These are phyloP conservation scores for Betta splendens DNA, from an alignment of 2,797 vertebrate species.

Conservation along the genomic window DNA sequence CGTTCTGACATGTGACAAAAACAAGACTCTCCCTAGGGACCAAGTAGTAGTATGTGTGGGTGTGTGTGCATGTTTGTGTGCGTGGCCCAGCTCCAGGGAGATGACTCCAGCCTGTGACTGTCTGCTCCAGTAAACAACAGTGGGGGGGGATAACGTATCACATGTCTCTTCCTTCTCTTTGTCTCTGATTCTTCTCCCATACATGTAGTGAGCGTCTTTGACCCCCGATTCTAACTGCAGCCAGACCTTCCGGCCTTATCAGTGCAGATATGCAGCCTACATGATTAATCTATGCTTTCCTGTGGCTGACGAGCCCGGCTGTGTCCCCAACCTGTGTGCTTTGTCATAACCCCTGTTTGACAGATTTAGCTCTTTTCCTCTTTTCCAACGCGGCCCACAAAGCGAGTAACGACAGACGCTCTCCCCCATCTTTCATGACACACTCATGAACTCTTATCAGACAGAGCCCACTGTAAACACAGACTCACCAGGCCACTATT, in stretches of 20 bases:
- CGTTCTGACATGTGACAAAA: slow-evolving; percentile 34
- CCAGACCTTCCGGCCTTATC: slow-evolving; percentile 53
- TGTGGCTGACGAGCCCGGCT: slow-evolving; percentile 38
- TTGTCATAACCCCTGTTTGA: slow-evolving; percentile 56
- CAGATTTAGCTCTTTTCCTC: slow-evolving; percentile 60
- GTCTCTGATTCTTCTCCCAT: slow-evolving; percentile 26
- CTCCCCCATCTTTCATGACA: slow-evolving; percentile 8
- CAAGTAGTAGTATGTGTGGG: not conserved
- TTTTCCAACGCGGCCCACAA: slow-evolving; percentile 28
- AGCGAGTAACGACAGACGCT: slow-evolving; percentile 11
- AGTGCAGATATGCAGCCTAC: slow-evolving; percentile 22
- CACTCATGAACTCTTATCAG: slow-evolving; percentile 34
- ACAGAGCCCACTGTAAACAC: slow-evolving; percentile 27
- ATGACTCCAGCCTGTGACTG: slow-evolving; percentile 55
- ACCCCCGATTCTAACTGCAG: slow-evolving; percentile 34
- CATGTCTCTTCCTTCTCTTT: slow-evolving; percentile 42
- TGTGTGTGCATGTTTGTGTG: slow-evolving; percentile 11
- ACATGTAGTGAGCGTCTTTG: slow-evolving; percentile 32
- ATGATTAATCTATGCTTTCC: slow-evolving; percentile 62
- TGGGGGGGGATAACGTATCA: slow-evolving; percentile 47
- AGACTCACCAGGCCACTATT: slow-evolving; percentile 19
- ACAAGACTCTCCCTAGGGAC: slow-evolving; percentile 25
- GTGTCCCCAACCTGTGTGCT: slow-evolving; percentile 39
- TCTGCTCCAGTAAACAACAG: slow-evolving; percentile 60
- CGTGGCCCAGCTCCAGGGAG: slow-evolving; percentile 53